phyloP scores from a whole-genome alignment of 1,140 invertebrate species.

The Atta cephalotes region DNA sequence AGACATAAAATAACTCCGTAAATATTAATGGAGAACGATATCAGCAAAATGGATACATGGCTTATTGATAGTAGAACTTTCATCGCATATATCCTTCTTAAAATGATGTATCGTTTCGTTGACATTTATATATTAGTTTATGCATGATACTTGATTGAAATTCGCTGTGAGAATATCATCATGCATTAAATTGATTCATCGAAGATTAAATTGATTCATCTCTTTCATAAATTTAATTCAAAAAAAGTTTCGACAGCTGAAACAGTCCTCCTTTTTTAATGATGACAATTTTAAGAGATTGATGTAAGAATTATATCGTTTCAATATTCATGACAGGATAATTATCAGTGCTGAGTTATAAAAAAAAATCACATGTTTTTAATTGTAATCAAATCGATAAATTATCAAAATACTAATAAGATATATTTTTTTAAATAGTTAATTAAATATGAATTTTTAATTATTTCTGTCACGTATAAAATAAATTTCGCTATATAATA shows the following conservation, averaged over 20 bases:
- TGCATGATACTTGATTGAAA: not conserved
- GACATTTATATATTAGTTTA: constrained; percentile 50
- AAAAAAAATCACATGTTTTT: not conserved
- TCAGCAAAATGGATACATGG: not conserved
- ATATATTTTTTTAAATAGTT: not conserved
- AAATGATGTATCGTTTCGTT: constrained; percentile 46
- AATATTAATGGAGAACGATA: not conserved
- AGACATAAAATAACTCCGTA: not conserved
- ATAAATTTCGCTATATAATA: constrained; percentile 9
- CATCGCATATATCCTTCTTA: not conserved
- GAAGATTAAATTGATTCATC: constrained; percentile 43
- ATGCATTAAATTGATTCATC: constrained; percentile 50
- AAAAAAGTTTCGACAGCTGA: constrained; percentile 3
- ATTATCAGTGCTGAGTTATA: not conserved
- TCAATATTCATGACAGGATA: not conserved
- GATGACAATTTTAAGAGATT: not conserved
- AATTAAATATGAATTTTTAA: not conserved
- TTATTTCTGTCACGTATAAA: not conserved
- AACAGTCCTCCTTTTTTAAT: not conserved
- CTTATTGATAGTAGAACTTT: not conserved
- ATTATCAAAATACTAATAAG: not conserved
- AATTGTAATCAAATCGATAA: not conserved
- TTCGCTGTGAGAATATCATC: not conserved
- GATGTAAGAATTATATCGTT: not conserved
- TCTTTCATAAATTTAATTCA: constrained; percentile 20